Base-by-base conservation (phyloP, 1,140 invertebrate species). In the Lineus longissimus region DNA sequence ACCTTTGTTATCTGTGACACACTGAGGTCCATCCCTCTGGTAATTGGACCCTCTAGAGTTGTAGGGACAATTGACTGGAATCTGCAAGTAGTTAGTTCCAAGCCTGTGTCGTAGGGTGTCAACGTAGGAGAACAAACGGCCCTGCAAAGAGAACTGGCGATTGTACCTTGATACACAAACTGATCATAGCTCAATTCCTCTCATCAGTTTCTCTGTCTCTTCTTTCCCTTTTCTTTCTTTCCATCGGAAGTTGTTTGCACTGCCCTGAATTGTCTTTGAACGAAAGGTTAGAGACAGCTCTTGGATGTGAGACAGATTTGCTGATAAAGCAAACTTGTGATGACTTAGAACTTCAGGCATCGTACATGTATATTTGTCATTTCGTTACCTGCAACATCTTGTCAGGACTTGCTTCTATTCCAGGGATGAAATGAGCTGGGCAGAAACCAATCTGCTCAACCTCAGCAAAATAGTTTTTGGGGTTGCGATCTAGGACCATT, bases 51-150 rank as follows among this genome's bases (percentile, higher is more conserved):
- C 72, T 25, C 82, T 61, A 62, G 80, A 22, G 79, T 78, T 77
- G 70, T 88, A 93, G 0, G 95, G 94, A 73, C 92, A 94, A 79
- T 98, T 98, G n/a, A 98, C 93, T 6, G 95, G 91, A 43, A 98
- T 85, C 78, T 97, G 93, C 47, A 91, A 84, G 81, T 91, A 95
- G 79, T 98, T 98, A 0, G 91, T 86, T 41, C 96, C 96, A 43
- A 98, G 85, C 25, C 95, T 88, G 81, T 98, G 90, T 64, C 93
- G 87, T 72, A 97, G 95, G 2, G 97, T 95, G 81, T 99, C 97
- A 4, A 87, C 87, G 80, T 99, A 99, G 13, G 94, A 88, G 78
- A 97, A 97, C 7, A 98, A 83, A 68, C 97, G 89, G 41, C 93
- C 95, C 82, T 86, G 63, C 36, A 74, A n/a, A n/a, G n/a, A n/a